Conservation (phyloP, 2,888 invertebrate species). For the Orthosia incerta region DNA sequence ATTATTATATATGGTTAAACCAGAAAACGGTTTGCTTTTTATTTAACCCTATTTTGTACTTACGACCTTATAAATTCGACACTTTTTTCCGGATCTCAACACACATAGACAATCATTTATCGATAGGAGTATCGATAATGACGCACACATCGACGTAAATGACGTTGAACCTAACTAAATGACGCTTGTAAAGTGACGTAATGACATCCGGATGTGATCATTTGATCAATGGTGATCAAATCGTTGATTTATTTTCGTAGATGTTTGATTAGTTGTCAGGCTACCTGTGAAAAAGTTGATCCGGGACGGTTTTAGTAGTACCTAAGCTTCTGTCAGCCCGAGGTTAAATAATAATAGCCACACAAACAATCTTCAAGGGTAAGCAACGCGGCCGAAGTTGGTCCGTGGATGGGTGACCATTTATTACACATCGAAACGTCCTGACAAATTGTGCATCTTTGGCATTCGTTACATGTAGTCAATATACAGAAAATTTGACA, state of each 20-base stretch:
- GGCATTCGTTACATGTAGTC: too few relatives aligned
- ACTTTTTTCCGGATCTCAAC: neutral
- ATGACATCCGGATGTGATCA: constrained; percentile 46
- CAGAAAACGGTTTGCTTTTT: too few relatives aligned
- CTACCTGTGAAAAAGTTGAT: constrained; percentile 26
- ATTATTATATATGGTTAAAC: too few relatives aligned
- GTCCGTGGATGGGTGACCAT: too few relatives aligned
- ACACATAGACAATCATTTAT: constrained; percentile 5
- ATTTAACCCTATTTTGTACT: neutral
- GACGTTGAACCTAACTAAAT: constrained; percentile 5
- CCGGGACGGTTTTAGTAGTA: neutral
- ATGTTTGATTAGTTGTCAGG: constrained; percentile 23
- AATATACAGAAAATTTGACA: too few relatives aligned
- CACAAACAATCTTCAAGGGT: too few relatives aligned
- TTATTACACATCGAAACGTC: too few relatives aligned
- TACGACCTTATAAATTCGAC: neutral
- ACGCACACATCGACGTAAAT: constrained; percentile 6
- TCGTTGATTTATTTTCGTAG: constrained; percentile 23
- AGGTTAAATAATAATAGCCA: too few relatives aligned
- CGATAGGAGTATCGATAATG: neutral
- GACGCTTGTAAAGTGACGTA: constrained; percentile 39
- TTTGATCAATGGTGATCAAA: constrained; percentile 42
- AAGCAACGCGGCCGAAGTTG: too few relatives aligned
- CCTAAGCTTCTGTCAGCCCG: too few relatives aligned
- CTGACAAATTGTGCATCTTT: too few relatives aligned